Percentiles rank a stretch among this genome's conserved stretches.
phyloP scores from a whole-genome alignment of 1,140 invertebrate species.

The Drosophila malerkotliana region DNA sequence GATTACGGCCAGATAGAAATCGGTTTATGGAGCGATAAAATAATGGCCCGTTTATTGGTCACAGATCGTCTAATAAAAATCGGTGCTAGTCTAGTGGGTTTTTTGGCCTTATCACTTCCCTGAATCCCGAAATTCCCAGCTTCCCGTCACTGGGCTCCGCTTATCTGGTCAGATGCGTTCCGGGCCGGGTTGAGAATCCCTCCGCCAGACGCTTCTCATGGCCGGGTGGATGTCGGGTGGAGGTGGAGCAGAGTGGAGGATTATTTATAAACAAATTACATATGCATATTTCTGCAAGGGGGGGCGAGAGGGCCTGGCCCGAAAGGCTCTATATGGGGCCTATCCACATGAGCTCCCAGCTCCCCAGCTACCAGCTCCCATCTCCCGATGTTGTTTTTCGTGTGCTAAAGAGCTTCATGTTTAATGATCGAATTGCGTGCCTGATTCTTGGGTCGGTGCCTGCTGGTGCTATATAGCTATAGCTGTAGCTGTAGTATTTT shows the following conservation, averaged over 20 bases:
- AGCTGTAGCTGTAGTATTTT: slow-evolving; percentile 26
- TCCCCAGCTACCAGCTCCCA: neutral
- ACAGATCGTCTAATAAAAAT: neutral
- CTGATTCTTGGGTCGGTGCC: slow-evolving; percentile 60
- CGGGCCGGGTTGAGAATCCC: slow-evolving; percentile 41
- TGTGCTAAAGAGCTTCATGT: slow-evolving; percentile 81
- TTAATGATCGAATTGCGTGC: slow-evolving; percentile 81
- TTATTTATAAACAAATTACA: slow-evolving; percentile 78
- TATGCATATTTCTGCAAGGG: slow-evolving; percentile 65
- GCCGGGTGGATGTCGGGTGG: slow-evolving; percentile 10
- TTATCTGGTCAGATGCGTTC: slow-evolving; percentile 22
- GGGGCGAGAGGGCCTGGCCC: slow-evolving; percentile 1
- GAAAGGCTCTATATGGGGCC: slow-evolving; percentile 47
- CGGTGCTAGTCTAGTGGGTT: neutral
- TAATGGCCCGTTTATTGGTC: neutral
- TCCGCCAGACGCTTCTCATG: slow-evolving; percentile 37
- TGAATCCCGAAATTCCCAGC: slow-evolving; percentile 22
- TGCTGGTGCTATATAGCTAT: slow-evolving; percentile 46
- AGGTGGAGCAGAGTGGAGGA: slow-evolving; percentile 13
- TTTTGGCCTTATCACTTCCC: neutral
- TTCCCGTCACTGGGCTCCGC: slow-evolving; percentile 15
- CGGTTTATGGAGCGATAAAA: neutral
- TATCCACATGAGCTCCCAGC: slow-evolving; percentile 27
- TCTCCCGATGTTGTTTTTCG: slow-evolving; percentile 53
- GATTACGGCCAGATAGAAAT: neutral